Evolutionary conservation across 2,888 invertebrate species (phyloP), one percentile per base, ranked within the genome.

Genomic region (Uloborus plumipes): DNA sequence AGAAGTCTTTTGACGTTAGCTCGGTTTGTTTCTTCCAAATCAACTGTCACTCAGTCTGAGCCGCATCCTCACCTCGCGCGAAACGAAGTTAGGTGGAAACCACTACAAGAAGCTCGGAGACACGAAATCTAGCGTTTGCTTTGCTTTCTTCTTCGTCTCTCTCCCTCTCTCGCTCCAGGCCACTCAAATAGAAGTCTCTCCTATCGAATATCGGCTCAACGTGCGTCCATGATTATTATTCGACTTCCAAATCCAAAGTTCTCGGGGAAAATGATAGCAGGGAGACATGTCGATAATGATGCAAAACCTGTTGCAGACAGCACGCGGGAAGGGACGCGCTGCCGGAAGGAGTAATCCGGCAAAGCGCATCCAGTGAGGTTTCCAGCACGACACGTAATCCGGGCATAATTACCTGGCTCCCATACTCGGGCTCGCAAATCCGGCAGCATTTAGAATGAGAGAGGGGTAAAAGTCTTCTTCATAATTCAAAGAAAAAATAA

Each of bases 51-150:
- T 83, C 83, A 77, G 67, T 22, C 59, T 83, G 67, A 82, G 69
- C 72, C 73, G 67, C 50, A 66, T 55, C 67, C 67, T 31, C 58
- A 65, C 72, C 73, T 61, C 13, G 67, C 73, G 22, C 20, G 77
- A 83, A 83, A 83, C 83, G 77, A 83, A 77, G 83, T 83, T 83
- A 81, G 80, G 80, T 74, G 75, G 75, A 61, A 81, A 81, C 80
- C 74, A 65, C 74, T 70, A 81, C 79, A 67, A 73, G 67, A 39
- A 39, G 53, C 73, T 66, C 51, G 73, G 79, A 80, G 69, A 69
- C 79, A 73, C 67, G 79, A 64, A 62, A 55, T 58, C 18, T 47
- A 13, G 65, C 49, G 55, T 49, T 47, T 22, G 18, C 47, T 11
- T 66, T 65, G 50, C 65, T 72, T 53, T 67, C 39, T 51, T 53